Evolutionary conservation across 2,888 invertebrate genomes (phyloP).

Genomic region (Camponotus fellah): DNA sequence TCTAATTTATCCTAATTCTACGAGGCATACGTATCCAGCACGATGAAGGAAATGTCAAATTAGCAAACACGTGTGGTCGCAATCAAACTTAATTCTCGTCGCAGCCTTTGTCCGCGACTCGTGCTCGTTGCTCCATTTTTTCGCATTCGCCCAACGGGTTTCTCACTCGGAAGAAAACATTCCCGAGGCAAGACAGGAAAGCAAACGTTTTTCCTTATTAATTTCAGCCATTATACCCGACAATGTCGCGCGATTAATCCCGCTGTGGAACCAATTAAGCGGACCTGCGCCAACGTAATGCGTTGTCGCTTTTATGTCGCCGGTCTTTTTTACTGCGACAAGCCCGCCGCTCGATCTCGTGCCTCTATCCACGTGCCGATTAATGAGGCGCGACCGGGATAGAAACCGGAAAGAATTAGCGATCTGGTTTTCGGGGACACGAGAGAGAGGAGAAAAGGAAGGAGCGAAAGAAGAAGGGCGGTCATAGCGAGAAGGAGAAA

Average conservation of each 20-base stretch:
- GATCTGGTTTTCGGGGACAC: slow-evolving; percentile 34
- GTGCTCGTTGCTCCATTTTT: slow-evolving; percentile 18
- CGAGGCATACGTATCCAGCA: neutral
- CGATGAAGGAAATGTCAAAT: slow-evolving; percentile 15
- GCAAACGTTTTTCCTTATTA: slow-evolving; percentile 48
- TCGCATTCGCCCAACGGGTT: slow-evolving; percentile 4
- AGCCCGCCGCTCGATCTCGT: slow-evolving; percentile 57
- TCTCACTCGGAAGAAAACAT: slow-evolving; percentile 38
- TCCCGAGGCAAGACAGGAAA: slow-evolving; percentile 16
- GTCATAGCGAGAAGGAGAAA: slow-evolving; percentile 19
- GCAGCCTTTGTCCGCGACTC: slow-evolving; percentile 14
- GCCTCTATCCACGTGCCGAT: slow-evolving; percentile 67
- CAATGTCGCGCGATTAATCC: slow-evolving; percentile 58
- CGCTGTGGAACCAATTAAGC: slow-evolving; percentile 67
- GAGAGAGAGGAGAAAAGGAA: slow-evolving; percentile 18
- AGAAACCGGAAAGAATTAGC: slow-evolving; percentile 68
- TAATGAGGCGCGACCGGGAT: slow-evolving; percentile 70
- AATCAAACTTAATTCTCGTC: slow-evolving; percentile 32
- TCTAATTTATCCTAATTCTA: slow-evolving; percentile 22
- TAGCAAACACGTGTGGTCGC: slow-evolving; percentile 23
- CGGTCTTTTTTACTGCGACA: slow-evolving; percentile 42
- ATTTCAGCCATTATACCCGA: slow-evolving; percentile 42
- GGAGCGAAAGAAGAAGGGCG: neutral
- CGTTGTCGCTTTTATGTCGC: slow-evolving; percentile 48
- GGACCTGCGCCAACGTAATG: slow-evolving; percentile 41